Evolutionary conservation across 23 tunicate genomes (phyloP).

Genomic region (Phallusia fumigata): DNA sequence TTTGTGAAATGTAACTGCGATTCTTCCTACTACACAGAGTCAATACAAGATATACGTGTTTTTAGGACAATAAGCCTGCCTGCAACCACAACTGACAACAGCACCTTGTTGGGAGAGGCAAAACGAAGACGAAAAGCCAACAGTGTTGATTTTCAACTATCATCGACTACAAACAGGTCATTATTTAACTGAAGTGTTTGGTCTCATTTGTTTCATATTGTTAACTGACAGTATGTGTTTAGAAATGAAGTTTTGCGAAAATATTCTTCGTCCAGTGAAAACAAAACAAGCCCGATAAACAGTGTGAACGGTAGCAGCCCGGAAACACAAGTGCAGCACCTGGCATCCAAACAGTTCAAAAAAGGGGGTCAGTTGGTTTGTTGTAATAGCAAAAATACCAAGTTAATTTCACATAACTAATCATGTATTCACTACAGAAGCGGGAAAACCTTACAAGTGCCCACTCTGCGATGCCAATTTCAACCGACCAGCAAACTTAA

Average conservation of each 20-base stretch:
- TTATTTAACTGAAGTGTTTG: no score
- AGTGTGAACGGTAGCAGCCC: neutral
- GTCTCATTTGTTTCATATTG: no score
- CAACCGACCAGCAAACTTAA: constrained; percentile 93
- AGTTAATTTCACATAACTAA: neutral
- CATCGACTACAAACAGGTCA: neutral
- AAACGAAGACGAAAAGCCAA: neutral
- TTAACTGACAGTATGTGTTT: neutral
- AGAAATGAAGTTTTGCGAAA: neutral
- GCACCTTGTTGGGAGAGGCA: neutral
- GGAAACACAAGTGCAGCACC: neutral
- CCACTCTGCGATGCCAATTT: constrained; percentile 88
- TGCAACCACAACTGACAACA: neutral
- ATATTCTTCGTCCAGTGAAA: neutral
- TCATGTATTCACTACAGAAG: constrained; percentile 15
- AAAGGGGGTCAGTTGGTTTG: neutral
- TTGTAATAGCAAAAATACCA: no score
- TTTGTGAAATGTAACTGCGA: no score
- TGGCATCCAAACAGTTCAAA: neutral
- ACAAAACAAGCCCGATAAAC: neutral
- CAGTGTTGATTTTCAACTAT: neutral
- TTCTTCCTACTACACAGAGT: no score
- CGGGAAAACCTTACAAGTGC: constrained; percentile 79
- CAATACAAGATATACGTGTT: no score
- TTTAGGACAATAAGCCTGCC: no score